Evolutionary conservation across 1,140 invertebrate species (phyloP).

Genomic region (Trachymyrmex septentrionalis): DNA sequence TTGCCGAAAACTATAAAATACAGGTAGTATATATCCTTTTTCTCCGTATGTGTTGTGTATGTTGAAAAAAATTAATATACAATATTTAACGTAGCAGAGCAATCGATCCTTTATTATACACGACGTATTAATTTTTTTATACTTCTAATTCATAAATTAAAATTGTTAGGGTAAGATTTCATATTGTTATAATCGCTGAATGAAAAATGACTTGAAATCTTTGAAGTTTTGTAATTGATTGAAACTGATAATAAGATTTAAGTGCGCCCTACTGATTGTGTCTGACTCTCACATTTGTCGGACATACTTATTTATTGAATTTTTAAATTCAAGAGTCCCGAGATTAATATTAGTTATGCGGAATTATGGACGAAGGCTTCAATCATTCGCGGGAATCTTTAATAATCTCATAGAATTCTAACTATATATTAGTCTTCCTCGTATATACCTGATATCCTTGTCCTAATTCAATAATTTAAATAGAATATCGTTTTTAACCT

Average conservation of each 20-base stretch:
- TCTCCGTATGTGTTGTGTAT: too few relatives aligned
- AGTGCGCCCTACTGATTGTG: too few relatives aligned
- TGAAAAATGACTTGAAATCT: too few relatives aligned
- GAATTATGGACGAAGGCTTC: conserved; percentile 19
- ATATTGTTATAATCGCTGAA: too few relatives aligned
- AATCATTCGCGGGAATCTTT: conserved; percentile 7
- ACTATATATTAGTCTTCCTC: not conserved
- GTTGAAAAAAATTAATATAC: not conserved
- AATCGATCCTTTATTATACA: not conserved
- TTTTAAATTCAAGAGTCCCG: too few relatives aligned
- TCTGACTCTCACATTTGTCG: too few relatives aligned
- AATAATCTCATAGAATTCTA: conserved; percentile 25
- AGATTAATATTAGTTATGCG: not conserved
- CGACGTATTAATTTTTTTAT: not conserved
- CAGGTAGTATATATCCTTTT: not conserved
- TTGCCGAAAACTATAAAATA: not conserved
- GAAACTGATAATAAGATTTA: too few relatives aligned
- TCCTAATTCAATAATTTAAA: conserved; percentile 30
- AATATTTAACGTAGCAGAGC: not conserved
- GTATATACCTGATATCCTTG: conserved; percentile 33
- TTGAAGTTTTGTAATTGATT: too few relatives aligned
- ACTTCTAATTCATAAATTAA: not conserved
- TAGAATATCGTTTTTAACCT: conserved; percentile 32
- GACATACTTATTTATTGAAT: too few relatives aligned
- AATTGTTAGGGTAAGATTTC: not conserved